Conservation (phyloP, 2,888 invertebrate genomes). For the Tachina fera region DNA sequence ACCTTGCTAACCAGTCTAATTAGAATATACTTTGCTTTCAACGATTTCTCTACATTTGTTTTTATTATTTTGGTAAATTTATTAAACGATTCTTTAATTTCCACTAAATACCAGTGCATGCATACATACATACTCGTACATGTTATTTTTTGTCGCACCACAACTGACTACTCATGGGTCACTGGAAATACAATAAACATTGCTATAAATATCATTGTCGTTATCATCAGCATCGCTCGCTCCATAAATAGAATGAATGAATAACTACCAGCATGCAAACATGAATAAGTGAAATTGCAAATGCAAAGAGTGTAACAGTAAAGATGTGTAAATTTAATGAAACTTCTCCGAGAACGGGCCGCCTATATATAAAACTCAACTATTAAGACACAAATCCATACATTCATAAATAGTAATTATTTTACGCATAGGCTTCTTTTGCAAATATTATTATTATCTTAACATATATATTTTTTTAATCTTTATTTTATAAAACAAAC, state of each 20-base stretch:
- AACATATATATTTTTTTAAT: too few species aligned
- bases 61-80: neutral
- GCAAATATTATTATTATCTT: too few species aligned
- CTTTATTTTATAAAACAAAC: too few species aligned
- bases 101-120: neutral
- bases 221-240: constrained; percentile 32
- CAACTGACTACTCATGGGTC: constrained; percentile 43
- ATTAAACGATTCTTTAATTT: neutral
- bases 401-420: too few species aligned
- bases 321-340: neutral
- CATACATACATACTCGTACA: too few species aligned
- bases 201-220: neutral
- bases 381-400: too few species aligned
- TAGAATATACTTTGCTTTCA: neutral
- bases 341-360: too few species aligned
- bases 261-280: neutral
- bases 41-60: neutral
- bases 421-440: too few species aligned
- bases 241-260: constrained; percentile 22
- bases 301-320: neutral
- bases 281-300: neutral
- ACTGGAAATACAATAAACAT: constrained; percentile 27
- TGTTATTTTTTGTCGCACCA: constrained; percentile 19
- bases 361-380: too few species aligned
- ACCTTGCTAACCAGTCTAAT: too few species aligned